Percentiles rank a stretch among this genome's conserved stretches.
Evolutionary conservation across 2,888 invertebrate genomes (phyloP).

Genomic region (Caenorhabditis sinica): DNA sequence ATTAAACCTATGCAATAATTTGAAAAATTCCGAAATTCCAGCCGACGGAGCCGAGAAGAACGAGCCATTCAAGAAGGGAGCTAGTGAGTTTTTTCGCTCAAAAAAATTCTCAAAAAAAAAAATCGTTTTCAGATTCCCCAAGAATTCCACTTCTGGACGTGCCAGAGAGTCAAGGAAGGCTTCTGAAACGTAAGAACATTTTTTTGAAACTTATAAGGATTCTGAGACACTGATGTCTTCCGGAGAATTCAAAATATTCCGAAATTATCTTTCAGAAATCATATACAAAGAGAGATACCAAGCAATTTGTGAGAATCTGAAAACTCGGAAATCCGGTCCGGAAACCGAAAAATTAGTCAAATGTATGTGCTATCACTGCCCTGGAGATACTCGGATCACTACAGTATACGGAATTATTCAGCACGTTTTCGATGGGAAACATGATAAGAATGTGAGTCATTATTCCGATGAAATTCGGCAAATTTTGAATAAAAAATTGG

Average conservation of each 20-base stretch:
- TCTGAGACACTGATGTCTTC: not conserved
- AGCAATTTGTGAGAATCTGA: not conserved
- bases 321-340: not conserved
- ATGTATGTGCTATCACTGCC: slow-evolving; percentile 12
- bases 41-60: not conserved
- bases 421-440: slow-evolving; percentile 2
- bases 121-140: slow-evolving; percentile 4
- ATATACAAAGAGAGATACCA: not conserved
- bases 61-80: not conserved
- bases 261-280: not conserved
- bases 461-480: not conserved
- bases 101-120: not conserved
- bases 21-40: not conserved
- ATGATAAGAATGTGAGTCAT: not conserved
- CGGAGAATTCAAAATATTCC: not conserved
- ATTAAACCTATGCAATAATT: not conserved
- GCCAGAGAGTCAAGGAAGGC: not conserved
- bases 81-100: not conserved
- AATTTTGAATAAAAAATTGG: not conserved
- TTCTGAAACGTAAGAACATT: not conserved
- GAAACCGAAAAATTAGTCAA: not conserved
- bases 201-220: not conserved
- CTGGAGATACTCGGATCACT: not conserved
- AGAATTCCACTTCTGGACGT: slow-evolving; percentile 32
- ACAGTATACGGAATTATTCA: not conserved